Conservation (phyloP, 2,797 vertebrate species). For the Pseudochaenichthys georgianus region DNA sequence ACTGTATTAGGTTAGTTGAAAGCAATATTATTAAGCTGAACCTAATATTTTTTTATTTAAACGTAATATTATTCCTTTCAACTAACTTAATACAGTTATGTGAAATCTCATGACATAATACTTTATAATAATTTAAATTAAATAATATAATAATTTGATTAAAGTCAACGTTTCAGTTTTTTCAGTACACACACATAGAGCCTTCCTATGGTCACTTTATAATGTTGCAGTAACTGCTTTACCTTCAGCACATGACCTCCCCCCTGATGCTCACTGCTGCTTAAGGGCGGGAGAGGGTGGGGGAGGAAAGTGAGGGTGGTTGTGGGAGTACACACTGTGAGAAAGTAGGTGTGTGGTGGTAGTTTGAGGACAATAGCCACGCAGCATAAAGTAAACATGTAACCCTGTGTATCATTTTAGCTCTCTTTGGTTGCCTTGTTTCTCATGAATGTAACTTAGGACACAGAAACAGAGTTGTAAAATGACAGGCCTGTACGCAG, state of each 20-base stretch:
- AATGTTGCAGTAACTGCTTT: slow-evolving; percentile 36
- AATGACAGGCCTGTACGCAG: slow-evolving; percentile 46
- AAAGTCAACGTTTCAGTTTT: too few species aligned
- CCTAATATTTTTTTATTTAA: too few species aligned
- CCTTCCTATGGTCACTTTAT: neutral
- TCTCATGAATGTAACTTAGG: slow-evolving; percentile 74
- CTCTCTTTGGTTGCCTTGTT: slow-evolving; percentile 68
- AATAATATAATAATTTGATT: too few species aligned
- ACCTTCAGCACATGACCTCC: slow-evolving; percentile 34
- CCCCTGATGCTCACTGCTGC: too few species aligned
- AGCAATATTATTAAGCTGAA: too few species aligned
- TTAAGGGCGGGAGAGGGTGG: neutral
- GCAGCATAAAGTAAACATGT: slow-evolving; percentile 39
- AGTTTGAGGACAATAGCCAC: slow-evolving; percentile 22
- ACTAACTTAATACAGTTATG: too few species aligned
- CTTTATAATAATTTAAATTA: too few species aligned
- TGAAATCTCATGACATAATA: too few species aligned
- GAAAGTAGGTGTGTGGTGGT: slow-evolving; percentile 8
- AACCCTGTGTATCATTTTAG: slow-evolving; percentile 38
- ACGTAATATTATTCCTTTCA: too few species aligned
- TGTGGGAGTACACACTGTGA: neutral
- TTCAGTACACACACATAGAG: neutral
- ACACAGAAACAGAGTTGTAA: slow-evolving; percentile 51
- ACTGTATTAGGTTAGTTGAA: too few species aligned
- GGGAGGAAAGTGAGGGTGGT: neutral